phyloP scores from a whole-genome alignment of 1,140 invertebrate genomes.

The Drosophila prosaltans region DNA sequence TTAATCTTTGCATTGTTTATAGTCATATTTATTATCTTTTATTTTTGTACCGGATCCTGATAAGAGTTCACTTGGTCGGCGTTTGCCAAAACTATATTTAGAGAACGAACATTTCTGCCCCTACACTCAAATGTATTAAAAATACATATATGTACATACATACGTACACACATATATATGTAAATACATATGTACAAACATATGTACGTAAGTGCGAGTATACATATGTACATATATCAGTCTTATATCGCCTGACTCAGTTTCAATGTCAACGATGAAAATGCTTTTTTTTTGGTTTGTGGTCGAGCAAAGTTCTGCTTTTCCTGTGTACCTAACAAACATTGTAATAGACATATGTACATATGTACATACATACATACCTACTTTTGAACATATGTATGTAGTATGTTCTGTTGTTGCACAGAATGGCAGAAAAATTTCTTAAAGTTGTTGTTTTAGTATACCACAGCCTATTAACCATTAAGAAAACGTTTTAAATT shows the following conservation, averaged over 20 bases:
- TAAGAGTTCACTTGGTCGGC: slow-evolving; percentile 34
- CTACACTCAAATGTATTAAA: not conserved
- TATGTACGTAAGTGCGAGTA: not conserved
- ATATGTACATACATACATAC: too few species aligned
- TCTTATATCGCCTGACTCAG: not conserved
- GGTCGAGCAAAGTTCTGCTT: not conserved
- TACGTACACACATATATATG: slow-evolving; percentile 1
- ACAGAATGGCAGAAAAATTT: too few species aligned
- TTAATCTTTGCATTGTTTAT: too few species aligned
- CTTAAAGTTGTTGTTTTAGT: too few species aligned
- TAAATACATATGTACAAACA: slow-evolving; percentile 5
- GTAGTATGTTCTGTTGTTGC: not conserved
- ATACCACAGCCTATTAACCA: too few species aligned
- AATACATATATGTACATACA: not conserved
- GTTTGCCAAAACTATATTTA: slow-evolving; percentile 30
- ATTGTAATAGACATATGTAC: not conserved
- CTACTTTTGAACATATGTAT: too few species aligned
- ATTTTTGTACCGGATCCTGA: slow-evolving; percentile 7
- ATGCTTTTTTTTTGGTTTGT: not conserved
- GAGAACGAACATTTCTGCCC: not conserved
- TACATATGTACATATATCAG: not conserved
- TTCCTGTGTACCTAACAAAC: not conserved
- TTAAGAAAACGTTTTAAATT: too few species aligned
- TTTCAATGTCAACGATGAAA: slow-evolving; percentile 2
- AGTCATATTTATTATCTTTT: not conserved